Evolutionary conservation across 2,797 vertebrate genomes (phyloP).

Genomic region (Arremon aurantiirostris): DNA sequence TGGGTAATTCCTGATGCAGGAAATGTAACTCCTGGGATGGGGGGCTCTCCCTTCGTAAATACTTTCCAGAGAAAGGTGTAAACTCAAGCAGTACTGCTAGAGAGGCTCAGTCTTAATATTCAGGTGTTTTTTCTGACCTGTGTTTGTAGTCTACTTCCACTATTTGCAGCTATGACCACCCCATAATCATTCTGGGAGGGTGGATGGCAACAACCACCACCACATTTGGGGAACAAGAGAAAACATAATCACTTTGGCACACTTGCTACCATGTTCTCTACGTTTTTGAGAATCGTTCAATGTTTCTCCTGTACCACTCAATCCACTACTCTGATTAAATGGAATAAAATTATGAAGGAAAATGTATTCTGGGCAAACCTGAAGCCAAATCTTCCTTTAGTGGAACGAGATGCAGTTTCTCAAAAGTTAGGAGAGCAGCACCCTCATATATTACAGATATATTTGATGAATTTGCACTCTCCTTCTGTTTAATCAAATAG

Average conservation of each 20-base stretch:
- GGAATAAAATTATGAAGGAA: not conserved
- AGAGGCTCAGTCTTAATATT: not conserved
- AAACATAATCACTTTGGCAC: not conserved
- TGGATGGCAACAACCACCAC: not conserved
- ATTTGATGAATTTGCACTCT: not conserved
- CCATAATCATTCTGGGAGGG: not conserved
- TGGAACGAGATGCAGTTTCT: not conserved
- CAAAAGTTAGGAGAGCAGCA: not conserved
- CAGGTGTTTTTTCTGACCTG: not conserved
- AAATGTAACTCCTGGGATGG: not conserved
- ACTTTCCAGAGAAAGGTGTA: not conserved
- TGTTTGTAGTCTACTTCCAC: not conserved
- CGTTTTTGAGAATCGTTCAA: not conserved
- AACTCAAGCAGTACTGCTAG: not conserved
- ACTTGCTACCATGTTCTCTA: not conserved
- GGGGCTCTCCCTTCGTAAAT: not conserved
- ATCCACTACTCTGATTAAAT: not conserved
- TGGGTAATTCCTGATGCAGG: not conserved
- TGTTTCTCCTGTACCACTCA: not conserved
- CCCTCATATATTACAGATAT: not conserved
- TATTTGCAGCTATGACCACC: not conserved
- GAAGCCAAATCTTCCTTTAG: not conserved
- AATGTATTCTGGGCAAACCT: not conserved
- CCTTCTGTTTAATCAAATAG: not conserved
- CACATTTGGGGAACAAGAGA: not conserved